Conservation (phyloP, 2,113 vertebrate species). For the Meles meles region DNA sequence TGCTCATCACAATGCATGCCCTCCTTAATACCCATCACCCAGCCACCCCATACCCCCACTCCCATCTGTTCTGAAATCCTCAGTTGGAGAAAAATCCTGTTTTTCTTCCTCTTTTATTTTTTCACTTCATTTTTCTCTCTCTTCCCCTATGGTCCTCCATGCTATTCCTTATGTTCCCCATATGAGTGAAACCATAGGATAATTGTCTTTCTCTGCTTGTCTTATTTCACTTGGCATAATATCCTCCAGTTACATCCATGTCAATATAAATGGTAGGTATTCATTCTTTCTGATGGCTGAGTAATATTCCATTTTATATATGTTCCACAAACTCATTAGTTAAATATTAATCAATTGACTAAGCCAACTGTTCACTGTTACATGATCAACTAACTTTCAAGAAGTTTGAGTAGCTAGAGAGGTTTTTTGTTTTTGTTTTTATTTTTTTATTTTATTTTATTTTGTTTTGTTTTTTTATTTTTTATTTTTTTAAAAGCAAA, state of each 20-base stretch:
- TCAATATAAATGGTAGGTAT: not conserved
- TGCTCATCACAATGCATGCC: not conserved
- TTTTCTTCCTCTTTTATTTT: not conserved
- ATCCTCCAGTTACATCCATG: not conserved
- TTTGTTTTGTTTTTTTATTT: too few species aligned
- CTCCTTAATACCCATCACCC: not conserved
- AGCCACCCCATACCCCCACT: not conserved
- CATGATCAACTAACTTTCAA: not conserved
- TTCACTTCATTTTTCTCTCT: not conserved
- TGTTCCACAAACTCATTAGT: not conserved
- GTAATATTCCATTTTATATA: not conserved
- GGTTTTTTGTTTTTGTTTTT: too few species aligned
- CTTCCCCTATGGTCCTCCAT: not conserved
- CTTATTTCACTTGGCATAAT: not conserved
- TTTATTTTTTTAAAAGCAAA: too few species aligned
- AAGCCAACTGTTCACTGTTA: not conserved
- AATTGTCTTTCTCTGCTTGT: not conserved
- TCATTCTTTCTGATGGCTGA: not conserved
- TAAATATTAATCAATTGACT: not conserved
- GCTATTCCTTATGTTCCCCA: not conserved
- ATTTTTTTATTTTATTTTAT: too few species aligned
- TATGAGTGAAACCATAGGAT: not conserved
- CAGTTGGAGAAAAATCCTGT: too few species aligned
- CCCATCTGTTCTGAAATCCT: not conserved
- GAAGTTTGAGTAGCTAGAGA: not conserved